These are phyloP conservation scores for Tiaroga cobitis DNA, from an alignment of 2,797 vertebrate species.

Conservation along the genomic window DNA sequence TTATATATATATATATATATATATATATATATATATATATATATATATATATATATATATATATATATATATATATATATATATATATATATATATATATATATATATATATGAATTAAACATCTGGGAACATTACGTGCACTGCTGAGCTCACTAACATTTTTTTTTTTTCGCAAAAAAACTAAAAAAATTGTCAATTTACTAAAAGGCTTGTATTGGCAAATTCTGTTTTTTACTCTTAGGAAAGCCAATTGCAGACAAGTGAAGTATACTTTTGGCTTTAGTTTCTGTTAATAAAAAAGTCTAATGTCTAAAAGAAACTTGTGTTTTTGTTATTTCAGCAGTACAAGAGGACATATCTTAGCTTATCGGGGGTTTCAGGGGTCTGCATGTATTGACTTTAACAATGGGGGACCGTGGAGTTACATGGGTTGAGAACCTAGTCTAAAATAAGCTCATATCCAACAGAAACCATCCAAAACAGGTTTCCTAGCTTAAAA, in stretches of 20 bases:
- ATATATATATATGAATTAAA: no score
- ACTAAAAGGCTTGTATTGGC: neutral
- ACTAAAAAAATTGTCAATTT: neutral
- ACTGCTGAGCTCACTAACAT: neutral
- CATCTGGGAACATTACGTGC: no score
- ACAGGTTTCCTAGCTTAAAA: neutral
- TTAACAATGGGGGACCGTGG: neutral
- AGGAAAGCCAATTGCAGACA: neutral
- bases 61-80: no score
- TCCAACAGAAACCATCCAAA: neutral
- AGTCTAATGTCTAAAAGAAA: neutral
- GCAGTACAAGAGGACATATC: neutral
- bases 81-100: no score
- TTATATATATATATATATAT: no score
- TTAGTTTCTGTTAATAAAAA: neutral
- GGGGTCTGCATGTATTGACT: neutral
- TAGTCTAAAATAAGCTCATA: neutral
- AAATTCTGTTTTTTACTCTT: neutral
- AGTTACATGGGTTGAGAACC: neutral
- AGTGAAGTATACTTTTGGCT: neutral
- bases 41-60: no score
- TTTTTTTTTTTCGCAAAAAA: no score
- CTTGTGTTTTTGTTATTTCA: slow-evolving; percentile 1
- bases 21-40: no score
- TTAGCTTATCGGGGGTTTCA: neutral